Base-by-base conservation (phyloP, 1,140 invertebrate species). In the Copidosoma floridanum region DNA sequence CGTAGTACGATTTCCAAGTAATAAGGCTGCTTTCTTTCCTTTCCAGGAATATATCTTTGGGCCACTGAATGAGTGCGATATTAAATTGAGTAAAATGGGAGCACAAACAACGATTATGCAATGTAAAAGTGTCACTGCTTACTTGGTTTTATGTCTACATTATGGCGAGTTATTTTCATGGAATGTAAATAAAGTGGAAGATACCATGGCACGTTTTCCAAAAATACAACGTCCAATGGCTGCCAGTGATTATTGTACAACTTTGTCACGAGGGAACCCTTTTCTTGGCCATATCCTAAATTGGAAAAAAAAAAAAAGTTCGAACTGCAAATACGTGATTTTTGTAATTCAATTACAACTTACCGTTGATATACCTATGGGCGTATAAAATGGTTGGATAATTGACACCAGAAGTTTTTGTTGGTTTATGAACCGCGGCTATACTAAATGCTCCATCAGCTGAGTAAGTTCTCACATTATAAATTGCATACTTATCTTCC, bases 161-260 rank as follows among this genome's bases (percentile, higher is more conserved):
- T 80, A 66, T 85, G 83, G 67, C 84, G 85, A 23, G 78, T 77
- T 27, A 94, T 84, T 71, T 85, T 87, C 26, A 98, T 79, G 2
- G 94, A 93, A 76, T 97, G 95, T 46, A 95, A 83, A 76, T 96
- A 97, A 57, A 96, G 85, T 44, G 94, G 88, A 10, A 98, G 84
- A 82, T 92, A 98, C 95, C 96, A 98, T 1, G 97, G 96, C 68
- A 92, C 86, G 77, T 91, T 89, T 81, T 93, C 89, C 62, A 92
- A 78, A 46, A 91, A 69, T 46, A 92, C 79, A 54, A 92, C 78
- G 68, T 89, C 84, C 53, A 93, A 78, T 1, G 84, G 64, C 63
- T 84, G 80, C 83, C 86, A 89, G 67, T 91, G 86, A 67, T 87
- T 88, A 68, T 94, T 94, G 40, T 85, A 84, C 23, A 94, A 77